Evolutionary conservation across 2,797 vertebrate species (phyloP).

Genomic region (Sitta carolinensis): DNA sequence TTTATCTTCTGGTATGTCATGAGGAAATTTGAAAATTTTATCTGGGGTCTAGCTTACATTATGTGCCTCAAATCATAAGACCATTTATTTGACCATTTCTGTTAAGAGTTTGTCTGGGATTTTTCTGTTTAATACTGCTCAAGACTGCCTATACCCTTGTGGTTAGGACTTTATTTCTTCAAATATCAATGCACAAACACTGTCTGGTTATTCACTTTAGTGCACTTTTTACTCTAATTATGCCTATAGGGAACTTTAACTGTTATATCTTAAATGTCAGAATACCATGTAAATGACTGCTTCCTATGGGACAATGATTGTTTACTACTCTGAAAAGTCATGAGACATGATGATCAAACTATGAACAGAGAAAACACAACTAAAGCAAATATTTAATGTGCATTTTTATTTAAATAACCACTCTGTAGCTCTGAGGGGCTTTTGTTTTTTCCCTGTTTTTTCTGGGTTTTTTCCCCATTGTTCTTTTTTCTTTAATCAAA

Average conservation of each 20-base stretch:
- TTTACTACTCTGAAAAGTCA: slow-evolving; percentile 22
- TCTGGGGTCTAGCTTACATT: not conserved
- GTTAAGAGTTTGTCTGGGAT: not conserved
- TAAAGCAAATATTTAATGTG: not conserved
- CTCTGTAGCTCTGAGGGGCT: not conserved
- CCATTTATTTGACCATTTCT: not conserved
- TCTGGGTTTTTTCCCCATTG: not conserved
- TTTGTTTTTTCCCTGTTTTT: not conserved
- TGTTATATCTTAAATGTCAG: not conserved
- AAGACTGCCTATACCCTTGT: not conserved
- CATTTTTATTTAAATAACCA: not conserved
- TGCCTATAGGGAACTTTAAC: not conserved
- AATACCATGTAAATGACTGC: not conserved
- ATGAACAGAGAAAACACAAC: not conserved
- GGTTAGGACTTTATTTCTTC: not conserved
- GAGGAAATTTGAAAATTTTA: not conserved
- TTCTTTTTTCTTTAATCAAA: slow-evolving; percentile 1
- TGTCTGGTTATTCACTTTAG: not conserved
- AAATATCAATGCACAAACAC: not conserved
- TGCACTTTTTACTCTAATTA: slow-evolving; percentile 6
- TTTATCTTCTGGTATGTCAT: not conserved
- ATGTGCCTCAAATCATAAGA: not conserved
- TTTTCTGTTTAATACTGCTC: not conserved
- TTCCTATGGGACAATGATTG: not conserved
- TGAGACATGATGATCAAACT: not conserved